Base-by-base conservation (phyloP, 1,140 invertebrate genomes). In the Bombus waltoni region DNA sequence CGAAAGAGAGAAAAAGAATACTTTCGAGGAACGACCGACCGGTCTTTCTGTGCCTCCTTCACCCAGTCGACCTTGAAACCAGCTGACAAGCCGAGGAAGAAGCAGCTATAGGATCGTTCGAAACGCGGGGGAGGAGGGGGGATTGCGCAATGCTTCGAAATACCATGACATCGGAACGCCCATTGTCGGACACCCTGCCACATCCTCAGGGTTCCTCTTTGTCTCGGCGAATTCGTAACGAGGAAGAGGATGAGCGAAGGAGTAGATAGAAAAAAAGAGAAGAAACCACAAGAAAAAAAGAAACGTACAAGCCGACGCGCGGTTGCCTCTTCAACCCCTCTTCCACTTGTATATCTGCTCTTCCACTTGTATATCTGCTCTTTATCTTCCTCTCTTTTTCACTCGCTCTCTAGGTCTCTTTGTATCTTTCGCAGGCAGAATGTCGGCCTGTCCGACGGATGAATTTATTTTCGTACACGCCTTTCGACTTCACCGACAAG, bases 61-160 rank as follows among this genome's bases (percentile, higher is more conserved):
- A 89, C 78, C 81, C 91, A 72, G 90, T 82, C 86, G 88, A 89
- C 91, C 92, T 93, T 93, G 91, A 88, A 44, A 91, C 88, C 91
- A 92, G 91, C 92, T 93, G 92, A 93, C 91, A 86, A 88, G 86
- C 78, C 77, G 80, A 81, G 83, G 80, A 91, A 89, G 82, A 91
- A 82, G 65, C 65, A 38, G 66, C 38, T 38, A 62, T 47, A 44
- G n/a, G 18, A 71, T 68, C 42, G 44, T 44, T 65, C n/a, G 81
- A 47, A 47, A 79, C 42, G 32, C 5, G 73, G 53, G 44, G 42
- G 65, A 40, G 42, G 68, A 59, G 47, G 32, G 62, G 47, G 32
- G 62, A 83, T 91, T 91, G 84, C 90, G 90, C 89, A 91, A 91
- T 71, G 87, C 78, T 82, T 88, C 70, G 89, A 90, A 88, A 91